These are phyloP conservation scores for Australoheros facetus DNA, from an alignment of 2,797 vertebrate genomes.

Conservation along the genomic window DNA sequence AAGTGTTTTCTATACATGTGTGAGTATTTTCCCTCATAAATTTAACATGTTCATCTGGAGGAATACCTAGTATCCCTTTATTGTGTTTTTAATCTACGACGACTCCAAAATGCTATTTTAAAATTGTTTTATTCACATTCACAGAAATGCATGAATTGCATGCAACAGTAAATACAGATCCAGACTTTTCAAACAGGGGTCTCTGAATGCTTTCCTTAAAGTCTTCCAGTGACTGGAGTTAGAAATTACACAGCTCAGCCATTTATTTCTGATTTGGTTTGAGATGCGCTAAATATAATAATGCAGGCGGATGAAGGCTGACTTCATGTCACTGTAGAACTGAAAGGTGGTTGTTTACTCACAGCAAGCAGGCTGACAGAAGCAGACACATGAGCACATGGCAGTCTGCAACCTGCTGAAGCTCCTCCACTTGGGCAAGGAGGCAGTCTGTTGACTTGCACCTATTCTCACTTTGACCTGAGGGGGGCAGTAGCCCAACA, in stretches of 20 bases:
- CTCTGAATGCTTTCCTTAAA: not conserved
- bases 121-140: fast-evolving
- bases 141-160: not conserved
- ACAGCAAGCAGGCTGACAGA: slow-evolving; percentile 37
- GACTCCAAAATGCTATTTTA: not conserved
- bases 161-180: slow-evolving; percentile 69
- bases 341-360: slow-evolving; percentile 25
- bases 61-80: not conserved
- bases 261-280: slow-evolving; percentile 28
- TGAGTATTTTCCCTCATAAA: too few species aligned
- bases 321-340: slow-evolving; percentile 8
- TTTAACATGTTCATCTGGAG: too few species aligned
- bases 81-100: fast-evolving
- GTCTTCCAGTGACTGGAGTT: slow-evolving; percentile 2
- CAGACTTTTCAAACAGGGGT: slow-evolving; percentile 46
- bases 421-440: slow-evolving; percentile 87
- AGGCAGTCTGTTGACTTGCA: slow-evolving; percentile 87
- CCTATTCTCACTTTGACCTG: slow-evolving; percentile 83
- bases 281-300: slow-evolving; percentile 33
- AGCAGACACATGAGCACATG: slow-evolving; percentile 71
- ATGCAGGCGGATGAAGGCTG: slow-evolving; percentile 22
- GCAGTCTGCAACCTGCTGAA: slow-evolving; percentile 84
- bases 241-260: slow-evolving; percentile 30
- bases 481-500: slow-evolving; percentile 51
- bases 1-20: too few species aligned